These are phyloP conservation scores for Corythornis leucogaster DNA, from an alignment of 2,797 vertebrate species.

Conservation along the genomic window DNA sequence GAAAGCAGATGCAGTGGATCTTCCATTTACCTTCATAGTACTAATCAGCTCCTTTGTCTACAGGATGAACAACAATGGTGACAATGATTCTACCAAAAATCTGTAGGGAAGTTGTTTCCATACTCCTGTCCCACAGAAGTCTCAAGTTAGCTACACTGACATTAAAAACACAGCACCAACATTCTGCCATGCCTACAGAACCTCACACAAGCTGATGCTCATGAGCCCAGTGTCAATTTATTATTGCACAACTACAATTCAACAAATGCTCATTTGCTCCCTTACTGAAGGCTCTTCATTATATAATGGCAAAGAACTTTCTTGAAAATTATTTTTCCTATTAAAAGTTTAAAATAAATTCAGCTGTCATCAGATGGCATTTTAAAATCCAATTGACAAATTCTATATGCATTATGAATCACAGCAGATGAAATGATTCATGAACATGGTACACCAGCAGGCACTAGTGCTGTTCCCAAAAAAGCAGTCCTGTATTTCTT, in stretches of 20 bases:
- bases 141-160: neutral
- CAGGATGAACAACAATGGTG: slow-evolving; percentile 7
- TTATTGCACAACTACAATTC: neutral
- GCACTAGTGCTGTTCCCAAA: neutral
- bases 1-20: slow-evolving; percentile 81
- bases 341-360: neutral
- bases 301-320: neutral
- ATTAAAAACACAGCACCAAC: neutral
- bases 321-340: neutral
- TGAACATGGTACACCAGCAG: neutral
- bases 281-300: neutral
- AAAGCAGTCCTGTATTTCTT: neutral
- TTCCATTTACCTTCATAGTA: slow-evolving; percentile 91
- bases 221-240: neutral
- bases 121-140: neutral
- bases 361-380: neutral
- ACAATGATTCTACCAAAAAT: neutral
- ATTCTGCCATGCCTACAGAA: neutral
- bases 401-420: neutral
- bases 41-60: slow-evolving; percentile 91
- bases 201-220: neutral
- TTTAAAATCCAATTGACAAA: neutral
- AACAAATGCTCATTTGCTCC: neutral
- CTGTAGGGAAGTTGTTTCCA: neutral
- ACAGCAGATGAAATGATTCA: neutral